Base-by-base conservation (phyloP, 2,113 vertebrate species). In the Himantopus leucocephalus region DNA sequence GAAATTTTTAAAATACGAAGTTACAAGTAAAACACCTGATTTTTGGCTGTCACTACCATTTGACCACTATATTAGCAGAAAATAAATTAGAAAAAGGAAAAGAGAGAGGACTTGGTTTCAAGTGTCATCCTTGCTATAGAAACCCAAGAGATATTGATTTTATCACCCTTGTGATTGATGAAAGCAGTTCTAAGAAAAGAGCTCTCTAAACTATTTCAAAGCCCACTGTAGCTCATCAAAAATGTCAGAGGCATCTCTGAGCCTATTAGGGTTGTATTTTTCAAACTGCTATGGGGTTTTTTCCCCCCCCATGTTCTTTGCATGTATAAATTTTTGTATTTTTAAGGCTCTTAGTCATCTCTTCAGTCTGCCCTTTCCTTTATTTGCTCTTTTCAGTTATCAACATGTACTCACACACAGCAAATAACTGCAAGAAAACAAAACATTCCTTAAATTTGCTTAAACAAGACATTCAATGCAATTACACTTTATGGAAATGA, bases 151-250 rank as follows among this genome's bases (percentile, higher is more conserved):
- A 59, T 74, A 95, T 43, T 87, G 80, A 97, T 95, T 97, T 95
- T 96, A 96, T 90, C 91, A 84, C 87, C 37, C 74, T 91, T 75
- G 24, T 45, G 87, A 95, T 5, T 95, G 94, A 97, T 96, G 81
- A 94, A 95, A 97, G 94, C 3, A 1, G 84, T 92, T 96, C 90
- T 73, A 87, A 94, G 76, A 92, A 93, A 96, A 88, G 66, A 91
- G 80, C 90, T 79, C 91, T 95, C 90, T 94, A 89, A 94, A 95
- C 92, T 96, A 68, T 94, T 95, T 96, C 92, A 94, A 96, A 97
- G 92, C 75, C 47, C 71, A 85, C 60, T 35, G 78, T 21, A 93
- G 88, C 83, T 91, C 85, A 93, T 91, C 35, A 85, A 63, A 94
- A 95, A 79, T 58, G 86, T 94, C 91, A 89, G 45, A 76, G 29